These are phyloP conservation scores for Rhinella marina DNA, from an alignment of 2,797 vertebrate species.

Conservation along the genomic window DNA sequence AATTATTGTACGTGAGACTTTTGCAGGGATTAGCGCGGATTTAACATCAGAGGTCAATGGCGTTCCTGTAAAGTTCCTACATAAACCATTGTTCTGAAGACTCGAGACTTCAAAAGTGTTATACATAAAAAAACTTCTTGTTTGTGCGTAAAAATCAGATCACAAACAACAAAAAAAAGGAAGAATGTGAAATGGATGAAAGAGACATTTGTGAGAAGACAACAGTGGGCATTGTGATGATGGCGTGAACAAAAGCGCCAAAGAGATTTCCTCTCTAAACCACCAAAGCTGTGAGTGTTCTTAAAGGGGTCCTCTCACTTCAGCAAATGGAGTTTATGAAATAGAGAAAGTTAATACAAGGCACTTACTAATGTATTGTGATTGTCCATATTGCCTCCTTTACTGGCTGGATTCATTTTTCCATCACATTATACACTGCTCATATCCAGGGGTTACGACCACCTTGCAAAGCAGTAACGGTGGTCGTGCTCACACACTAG, in stretches of 20 bases:
- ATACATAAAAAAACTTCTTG: background rate
- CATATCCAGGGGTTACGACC: too few species aligned
- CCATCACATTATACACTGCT: too few species aligned
- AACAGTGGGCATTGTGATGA: background rate
- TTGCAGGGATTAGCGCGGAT: conserved; percentile 21
- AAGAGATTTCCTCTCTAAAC: conserved; percentile 18
- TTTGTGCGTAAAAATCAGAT: background rate
- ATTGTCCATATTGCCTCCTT: too few species aligned
- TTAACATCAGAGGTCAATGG: conserved; percentile 28
- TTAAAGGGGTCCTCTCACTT: background rate
- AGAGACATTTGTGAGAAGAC: conserved; percentile 12
- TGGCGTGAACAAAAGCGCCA: background rate
- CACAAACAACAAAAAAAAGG: conserved; percentile 6
- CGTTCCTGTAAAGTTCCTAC: conserved; percentile 19
- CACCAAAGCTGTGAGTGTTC: conserved; percentile 9
- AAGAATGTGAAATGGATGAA: conserved; percentile 6
- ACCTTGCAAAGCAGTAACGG: too few species aligned
- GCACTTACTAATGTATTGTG: too few species aligned
- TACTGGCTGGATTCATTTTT: too few species aligned
- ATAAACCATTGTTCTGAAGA: conserved; percentile 34
- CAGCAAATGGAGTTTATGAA: too few species aligned
- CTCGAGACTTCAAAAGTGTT: conserved; percentile 8
- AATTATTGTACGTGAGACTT: conserved; percentile 16
- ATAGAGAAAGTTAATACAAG: too few species aligned
- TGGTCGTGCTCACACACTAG: too few species aligned